Percentiles rank a stretch among this genome's conserved stretches.
Evolutionary conservation across 2,888 invertebrate genomes (phyloP).

Genomic region (Erannis defoliaria): DNA sequence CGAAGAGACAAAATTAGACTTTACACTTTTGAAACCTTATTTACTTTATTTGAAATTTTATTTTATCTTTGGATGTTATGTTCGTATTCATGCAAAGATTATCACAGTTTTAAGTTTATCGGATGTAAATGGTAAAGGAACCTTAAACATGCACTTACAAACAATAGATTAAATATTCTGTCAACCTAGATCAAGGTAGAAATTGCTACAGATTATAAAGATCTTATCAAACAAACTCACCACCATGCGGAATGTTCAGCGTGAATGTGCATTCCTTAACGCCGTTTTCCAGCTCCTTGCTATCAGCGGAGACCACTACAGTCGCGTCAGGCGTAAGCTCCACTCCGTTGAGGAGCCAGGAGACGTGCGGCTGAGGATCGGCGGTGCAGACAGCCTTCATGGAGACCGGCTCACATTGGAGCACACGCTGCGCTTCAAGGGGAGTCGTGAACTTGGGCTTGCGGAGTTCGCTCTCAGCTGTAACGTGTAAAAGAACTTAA

Average conservation of each 20-base stretch:
- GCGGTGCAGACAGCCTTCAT: conserved; percentile 93
- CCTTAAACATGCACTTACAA: too few relatives aligned
- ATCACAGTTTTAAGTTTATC: too few relatives aligned
- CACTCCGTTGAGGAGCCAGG: conserved; percentile 93
- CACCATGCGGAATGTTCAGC: conserved; percentile 91
- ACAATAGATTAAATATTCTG: neutral
- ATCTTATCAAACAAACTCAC: neutral
- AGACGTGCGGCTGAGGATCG: conserved; percentile 95
- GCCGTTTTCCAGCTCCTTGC: conserved; percentile 90
- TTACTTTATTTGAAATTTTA: too few relatives aligned
- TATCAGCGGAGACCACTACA: conserved; percentile 88
- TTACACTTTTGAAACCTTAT: too few relatives aligned
- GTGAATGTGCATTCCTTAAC: conserved; percentile 93
- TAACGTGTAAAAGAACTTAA: neutral
- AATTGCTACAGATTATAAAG: neutral
- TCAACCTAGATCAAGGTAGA: neutral
- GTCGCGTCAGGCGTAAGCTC: conserved; percentile 89
- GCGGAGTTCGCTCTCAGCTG: conserved; percentile 92
- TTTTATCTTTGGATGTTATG: too few relatives aligned
- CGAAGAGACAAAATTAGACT: neutral
- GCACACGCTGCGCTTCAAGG: conserved; percentile 89
- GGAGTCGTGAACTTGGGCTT: conserved; percentile 91
- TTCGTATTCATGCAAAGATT: too few relatives aligned
- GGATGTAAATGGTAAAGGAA: too few relatives aligned
- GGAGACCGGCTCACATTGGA: conserved; percentile 89